Percentiles rank a stretch among this genome's conserved stretches.
Evolutionary conservation across 2,888 invertebrate species (phyloP).

Genomic region (Hypena proboscidalis): DNA sequence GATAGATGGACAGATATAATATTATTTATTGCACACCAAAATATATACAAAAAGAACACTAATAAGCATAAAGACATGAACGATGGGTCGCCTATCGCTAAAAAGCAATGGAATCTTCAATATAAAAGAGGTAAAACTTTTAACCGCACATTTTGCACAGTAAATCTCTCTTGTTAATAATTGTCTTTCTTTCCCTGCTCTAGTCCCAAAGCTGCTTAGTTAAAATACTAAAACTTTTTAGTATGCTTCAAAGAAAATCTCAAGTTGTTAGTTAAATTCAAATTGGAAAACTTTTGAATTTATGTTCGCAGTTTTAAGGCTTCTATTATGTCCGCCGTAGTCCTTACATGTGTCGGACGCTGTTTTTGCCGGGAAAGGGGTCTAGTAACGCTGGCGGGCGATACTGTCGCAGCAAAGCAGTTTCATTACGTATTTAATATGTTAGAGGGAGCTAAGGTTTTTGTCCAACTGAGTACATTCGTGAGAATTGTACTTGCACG

Average conservation of each 20-base stretch:
- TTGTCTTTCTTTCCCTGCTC: conserved; percentile 51
- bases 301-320: conserved; percentile 76
- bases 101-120: conserved; percentile 10
- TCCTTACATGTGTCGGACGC: conserved; percentile 55
- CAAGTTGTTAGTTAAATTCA: conserved; percentile 81
- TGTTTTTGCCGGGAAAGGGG: conserved; percentile 16
- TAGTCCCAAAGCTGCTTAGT: conserved; percentile 60
- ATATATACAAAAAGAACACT: no score
- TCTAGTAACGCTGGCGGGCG: conserved; percentile 12
- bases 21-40: no score
- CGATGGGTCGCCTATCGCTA: no score
- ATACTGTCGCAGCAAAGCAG: conserved; percentile 31
- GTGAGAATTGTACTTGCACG: conserved; percentile 34
- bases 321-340: conserved; percentile 69
- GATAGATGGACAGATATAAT: no score
- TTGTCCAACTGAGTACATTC: conserved; percentile 26
- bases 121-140: conserved; percentile 34
- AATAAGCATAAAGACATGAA: no score
- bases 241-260: conserved; percentile 71
- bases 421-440: conserved; percentile 46
- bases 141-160: conserved; percentile 43
- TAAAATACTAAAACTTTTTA: conserved; percentile 72
- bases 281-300: conserved; percentile 81
- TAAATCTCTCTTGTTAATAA: conserved; percentile 58
- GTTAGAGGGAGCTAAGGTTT: conserved; percentile 30